Percentiles rank a stretch among this genome's conserved stretches.
Evolutionary conservation across 1,140 invertebrate species (phyloP).

Genomic region (Parasteatoda tepidariorum): DNA sequence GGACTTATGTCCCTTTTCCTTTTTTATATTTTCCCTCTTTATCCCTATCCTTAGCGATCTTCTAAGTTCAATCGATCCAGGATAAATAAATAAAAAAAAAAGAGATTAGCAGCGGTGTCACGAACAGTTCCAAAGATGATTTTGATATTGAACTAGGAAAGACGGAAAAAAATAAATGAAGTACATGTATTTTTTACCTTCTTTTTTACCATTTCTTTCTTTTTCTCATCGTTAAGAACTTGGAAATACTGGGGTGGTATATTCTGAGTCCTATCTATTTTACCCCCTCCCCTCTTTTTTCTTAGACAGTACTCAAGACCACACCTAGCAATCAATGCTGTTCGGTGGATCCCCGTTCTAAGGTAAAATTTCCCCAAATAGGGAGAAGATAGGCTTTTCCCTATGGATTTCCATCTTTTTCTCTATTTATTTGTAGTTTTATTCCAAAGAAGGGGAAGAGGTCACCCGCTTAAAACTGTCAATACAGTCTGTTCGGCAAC

Average conservation of each 20-base stretch:
- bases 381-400: slow-evolving; percentile 22
- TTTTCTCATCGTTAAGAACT: neutral
- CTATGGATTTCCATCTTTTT: slow-evolving; percentile 4
- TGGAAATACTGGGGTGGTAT: neutral
- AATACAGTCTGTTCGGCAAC: slow-evolving; percentile 8
- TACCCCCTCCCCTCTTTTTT: neutral
- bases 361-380: slow-evolving; percentile 21
- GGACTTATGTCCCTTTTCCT: slow-evolving; percentile 23
- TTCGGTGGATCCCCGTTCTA: slow-evolving; percentile 1
- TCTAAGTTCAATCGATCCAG: slow-evolving; percentile 30
- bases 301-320: slow-evolving; percentile 4
- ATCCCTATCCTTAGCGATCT: neutral
- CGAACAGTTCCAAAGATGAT: slow-evolving; percentile 46
- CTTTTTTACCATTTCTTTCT: neutral
- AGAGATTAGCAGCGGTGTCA: slow-evolving; percentile 44
- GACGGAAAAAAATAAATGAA: slow-evolving; percentile 41
- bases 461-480: slow-evolving; percentile 10
- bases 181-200: slow-evolving; percentile 14
- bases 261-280: neutral
- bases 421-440: neutral
- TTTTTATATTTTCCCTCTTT: slow-evolving; percentile 1
- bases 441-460: neutral
- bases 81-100: slow-evolving; percentile 24
- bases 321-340: slow-evolving; percentile 46
- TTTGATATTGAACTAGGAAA: slow-evolving; percentile 34